Percentiles rank a stretch among this genome's conserved stretches.
These are phyloP conservation scores for Engystomops pustulosus DNA, from an alignment of 2,113 vertebrate species.

Conservation along the genomic window DNA sequence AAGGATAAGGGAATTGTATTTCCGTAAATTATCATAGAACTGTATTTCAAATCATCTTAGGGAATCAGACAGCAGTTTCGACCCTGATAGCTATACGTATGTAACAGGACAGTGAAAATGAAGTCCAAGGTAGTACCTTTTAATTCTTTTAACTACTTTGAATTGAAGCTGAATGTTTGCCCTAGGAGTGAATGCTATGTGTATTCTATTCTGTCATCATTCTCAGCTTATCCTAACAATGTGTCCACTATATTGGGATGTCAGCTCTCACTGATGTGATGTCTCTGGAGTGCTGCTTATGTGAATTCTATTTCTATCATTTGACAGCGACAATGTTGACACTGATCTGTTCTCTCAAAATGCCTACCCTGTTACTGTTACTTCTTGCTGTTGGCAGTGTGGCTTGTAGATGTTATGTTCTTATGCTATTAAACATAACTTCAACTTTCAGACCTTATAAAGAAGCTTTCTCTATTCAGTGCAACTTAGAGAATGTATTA, in stretches of 20 bases:
- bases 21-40: too few relatives aligned
- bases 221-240: constrained; percentile 45
- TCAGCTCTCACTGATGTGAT: constrained; percentile 40
- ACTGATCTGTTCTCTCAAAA: constrained; percentile 17
- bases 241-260: constrained; percentile 23
- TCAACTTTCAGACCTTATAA: not conserved
- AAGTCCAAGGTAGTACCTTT: too few relatives aligned
- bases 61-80: too few relatives aligned
- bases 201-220: constrained; percentile 27
- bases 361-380: not conserved
- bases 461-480: not conserved
- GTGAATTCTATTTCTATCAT: constrained; percentile 40
- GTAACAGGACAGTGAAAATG: too few relatives aligned
- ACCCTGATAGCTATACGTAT: too few relatives aligned
- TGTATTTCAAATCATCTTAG: too few relatives aligned
- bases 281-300: constrained; percentile 31
- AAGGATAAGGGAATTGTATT: too few relatives aligned
- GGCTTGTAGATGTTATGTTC: not conserved
- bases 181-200: not conserved
- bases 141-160: not conserved
- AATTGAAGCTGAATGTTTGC: not conserved
- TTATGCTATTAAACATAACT: not conserved
- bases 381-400: not conserved
- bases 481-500: too few relatives aligned
- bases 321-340: constrained; percentile 24